Percentiles rank a stretch among this genome's conserved stretches.
These are phyloP conservation scores for Agriopis marginaria DNA, from an alignment of 2,888 invertebrate genomes.

Conservation along the genomic window DNA sequence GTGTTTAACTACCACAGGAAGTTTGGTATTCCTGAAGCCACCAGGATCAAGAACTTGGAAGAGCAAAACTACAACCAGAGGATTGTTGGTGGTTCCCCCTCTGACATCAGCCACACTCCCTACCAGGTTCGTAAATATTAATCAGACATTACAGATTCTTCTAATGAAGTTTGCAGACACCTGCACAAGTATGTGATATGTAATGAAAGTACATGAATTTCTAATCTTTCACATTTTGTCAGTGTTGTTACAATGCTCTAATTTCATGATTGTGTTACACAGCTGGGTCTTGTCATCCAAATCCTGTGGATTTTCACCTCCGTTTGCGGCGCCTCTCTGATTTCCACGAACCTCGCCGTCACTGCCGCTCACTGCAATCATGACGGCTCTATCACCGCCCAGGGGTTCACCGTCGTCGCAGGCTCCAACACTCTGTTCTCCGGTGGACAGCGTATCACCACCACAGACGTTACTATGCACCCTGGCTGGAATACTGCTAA, in stretches of 20 bases:
- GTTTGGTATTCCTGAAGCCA: constrained; percentile 62
- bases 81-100: constrained; percentile 62
- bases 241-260: not conserved
- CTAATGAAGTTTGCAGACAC: not conserved
- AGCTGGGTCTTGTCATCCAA: constrained; percentile 66
- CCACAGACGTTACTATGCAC: constrained; percentile 54
- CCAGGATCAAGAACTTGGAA: constrained; percentile 55
- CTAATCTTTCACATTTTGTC: not conserved
- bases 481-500: constrained; percentile 55
- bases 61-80: constrained; percentile 48
- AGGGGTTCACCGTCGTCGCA: constrained; percentile 59
- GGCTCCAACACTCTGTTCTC: constrained; percentile 62
- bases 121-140: constrained; percentile 61
- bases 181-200: too few species aligned
- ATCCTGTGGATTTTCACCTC: constrained; percentile 57
- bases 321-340: constrained; percentile 63
- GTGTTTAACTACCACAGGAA: constrained; percentile 59
- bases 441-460: constrained; percentile 57
- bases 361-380: constrained; percentile 66
- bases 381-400: constrained; percentile 57
- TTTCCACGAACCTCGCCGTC: constrained; percentile 51
- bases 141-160: not conserved
- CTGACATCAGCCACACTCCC: constrained; percentile 58
- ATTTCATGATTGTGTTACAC: not conserved
- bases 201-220: not conserved